Conservation (phyloP, 2,888 invertebrate genomes). For the Agrochola litura region DNA sequence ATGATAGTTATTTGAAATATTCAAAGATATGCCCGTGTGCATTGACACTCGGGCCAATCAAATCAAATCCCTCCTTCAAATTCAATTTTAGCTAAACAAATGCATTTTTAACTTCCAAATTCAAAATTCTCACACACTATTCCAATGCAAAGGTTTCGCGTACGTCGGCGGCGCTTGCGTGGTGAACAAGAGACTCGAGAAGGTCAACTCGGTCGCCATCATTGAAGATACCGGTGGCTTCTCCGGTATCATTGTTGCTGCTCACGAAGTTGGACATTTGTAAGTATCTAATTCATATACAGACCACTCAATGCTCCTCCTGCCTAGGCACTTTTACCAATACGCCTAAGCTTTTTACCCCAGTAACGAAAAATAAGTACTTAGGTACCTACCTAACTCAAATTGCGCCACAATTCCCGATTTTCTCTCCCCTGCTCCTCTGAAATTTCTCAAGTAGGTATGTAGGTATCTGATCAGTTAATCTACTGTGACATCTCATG, state of each 20-base stretch:
- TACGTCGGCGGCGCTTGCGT: slow-evolving; percentile 99
- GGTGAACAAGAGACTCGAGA: slow-evolving; percentile 98
- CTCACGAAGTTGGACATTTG: slow-evolving; percentile 99
- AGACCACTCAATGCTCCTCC: background rate
- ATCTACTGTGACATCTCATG: no score
- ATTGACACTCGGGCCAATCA: no score
- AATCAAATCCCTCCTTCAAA: background rate
- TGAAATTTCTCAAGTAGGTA: no score
- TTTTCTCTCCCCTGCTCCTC: no score
- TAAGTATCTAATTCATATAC: slow-evolving; percentile 88
- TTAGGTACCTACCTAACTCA: no score
- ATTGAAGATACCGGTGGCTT: slow-evolving; percentile 99
- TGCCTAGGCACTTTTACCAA: no score
- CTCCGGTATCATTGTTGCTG: slow-evolving; percentile 98
- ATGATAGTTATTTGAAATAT: no score
- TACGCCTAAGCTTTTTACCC: background rate
- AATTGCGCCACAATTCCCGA: no score
- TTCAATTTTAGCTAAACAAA: background rate
- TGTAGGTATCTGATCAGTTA: no score
- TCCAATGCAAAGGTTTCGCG: slow-evolving; percentile 94
- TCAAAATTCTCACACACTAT: slow-evolving; percentile 36
- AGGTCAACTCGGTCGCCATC: slow-evolving; percentile 98
- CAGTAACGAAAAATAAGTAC: no score
- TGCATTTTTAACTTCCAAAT: background rate
- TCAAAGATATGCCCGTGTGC: no score